Evolutionary conservation across 2,797 vertebrate species (phyloP).

Genomic region (Tokudaia tokunoshimensis): DNA sequence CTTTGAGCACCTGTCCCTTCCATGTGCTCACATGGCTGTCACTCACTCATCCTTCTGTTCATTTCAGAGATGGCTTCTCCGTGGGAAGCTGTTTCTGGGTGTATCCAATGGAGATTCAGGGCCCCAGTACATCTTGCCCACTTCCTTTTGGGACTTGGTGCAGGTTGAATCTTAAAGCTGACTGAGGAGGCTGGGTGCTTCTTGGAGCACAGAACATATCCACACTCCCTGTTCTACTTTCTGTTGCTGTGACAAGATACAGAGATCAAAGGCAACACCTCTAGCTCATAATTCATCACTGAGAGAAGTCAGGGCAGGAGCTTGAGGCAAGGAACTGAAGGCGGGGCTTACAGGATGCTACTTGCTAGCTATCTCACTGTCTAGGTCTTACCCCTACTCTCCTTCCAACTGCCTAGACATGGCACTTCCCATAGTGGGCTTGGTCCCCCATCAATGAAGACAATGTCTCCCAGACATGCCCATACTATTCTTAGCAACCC

Average conservation of each 20-base stretch:
- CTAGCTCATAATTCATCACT: too few species aligned
- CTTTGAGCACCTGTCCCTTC: not conserved
- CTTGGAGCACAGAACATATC: not conserved
- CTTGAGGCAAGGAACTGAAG: not conserved
- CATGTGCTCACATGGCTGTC: rapidly evolving
- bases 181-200: not conserved
- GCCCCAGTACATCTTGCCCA: rapidly evolving
- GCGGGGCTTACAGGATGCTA: not conserved
- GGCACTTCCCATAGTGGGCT: not conserved
- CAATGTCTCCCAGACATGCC: not conserved
- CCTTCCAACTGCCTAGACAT: not conserved
- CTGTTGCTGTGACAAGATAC: not conserved
- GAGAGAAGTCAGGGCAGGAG: not conserved
- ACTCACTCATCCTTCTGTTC: not conserved
- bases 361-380: not conserved
- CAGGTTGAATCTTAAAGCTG: not conserved
- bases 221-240: not conserved
- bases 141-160: not conserved
- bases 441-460: not conserved
- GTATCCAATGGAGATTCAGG: not conserved
- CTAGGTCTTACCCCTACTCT: not conserved
- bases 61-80: not conserved
- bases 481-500: not conserved
- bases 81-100: not conserved
- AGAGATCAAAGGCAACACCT: not conserved